phyloP scores from a whole-genome alignment of 2,797 vertebrate genomes.

The Acestrorhynchus altus region DNA sequence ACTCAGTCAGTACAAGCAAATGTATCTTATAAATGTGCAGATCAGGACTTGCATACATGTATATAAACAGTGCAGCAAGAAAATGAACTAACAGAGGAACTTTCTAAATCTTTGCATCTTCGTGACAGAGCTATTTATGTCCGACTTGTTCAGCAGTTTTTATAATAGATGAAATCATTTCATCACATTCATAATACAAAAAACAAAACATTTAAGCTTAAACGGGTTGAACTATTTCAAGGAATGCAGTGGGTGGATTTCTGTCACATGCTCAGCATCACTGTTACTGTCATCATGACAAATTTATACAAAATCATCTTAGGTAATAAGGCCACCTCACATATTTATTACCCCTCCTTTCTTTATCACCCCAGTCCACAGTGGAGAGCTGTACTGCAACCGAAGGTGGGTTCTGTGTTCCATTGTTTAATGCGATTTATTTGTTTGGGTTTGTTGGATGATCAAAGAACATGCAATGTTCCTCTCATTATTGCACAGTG shows the following conservation, averaged over 20 bases:
- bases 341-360: background rate
- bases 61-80: background rate
- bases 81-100: background rate
- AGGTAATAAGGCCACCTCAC: background rate
- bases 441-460: background rate
- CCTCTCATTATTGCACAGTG: too few relatives aligned
- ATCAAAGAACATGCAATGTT: too few relatives aligned
- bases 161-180: background rate
- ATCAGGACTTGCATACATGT: too few relatives aligned
- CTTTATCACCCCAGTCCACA: background rate
- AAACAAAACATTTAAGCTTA: background rate
- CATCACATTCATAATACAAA: background rate
- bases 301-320: background rate
- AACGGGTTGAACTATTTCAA: background rate
- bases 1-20: too few relatives aligned
- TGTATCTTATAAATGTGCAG: too few relatives aligned
- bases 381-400: background rate
- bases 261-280: background rate
- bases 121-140: background rate
- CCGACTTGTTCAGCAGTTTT: background rate
- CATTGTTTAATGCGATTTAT: background rate
- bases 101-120: background rate
- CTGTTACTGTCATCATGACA: conserved; percentile 1
- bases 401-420: background rate
- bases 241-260: background rate